phyloP scores from a whole-genome alignment of 2,888 invertebrate genomes.

The Euplagia quadripunctaria region DNA sequence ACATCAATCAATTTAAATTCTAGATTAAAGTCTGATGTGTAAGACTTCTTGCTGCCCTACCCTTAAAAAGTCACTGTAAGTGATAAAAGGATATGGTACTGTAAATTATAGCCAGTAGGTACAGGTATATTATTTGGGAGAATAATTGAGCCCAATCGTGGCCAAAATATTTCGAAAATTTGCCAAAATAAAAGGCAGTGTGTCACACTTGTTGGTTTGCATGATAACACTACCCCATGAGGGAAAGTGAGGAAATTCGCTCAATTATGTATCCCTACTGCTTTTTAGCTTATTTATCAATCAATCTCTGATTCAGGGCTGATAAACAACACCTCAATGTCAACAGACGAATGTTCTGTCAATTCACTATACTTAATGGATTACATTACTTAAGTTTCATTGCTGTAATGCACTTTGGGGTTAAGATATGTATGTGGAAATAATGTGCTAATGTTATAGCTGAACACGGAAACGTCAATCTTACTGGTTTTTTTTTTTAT shows the following conservation, averaged over 20 bases:
- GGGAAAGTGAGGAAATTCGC: constrained; percentile 80
- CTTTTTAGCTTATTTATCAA: constrained; percentile 85
- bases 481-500: neutral
- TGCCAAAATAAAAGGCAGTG: constrained; percentile 42
- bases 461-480: neutral
- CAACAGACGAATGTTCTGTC: constrained; percentile 61
- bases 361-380: constrained; percentile 72
- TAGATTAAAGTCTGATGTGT: too few species aligned
- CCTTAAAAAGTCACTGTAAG: too few species aligned
- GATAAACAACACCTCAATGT: constrained; percentile 76
- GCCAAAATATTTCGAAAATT: neutral
- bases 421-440: neutral
- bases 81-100: too few species aligned
- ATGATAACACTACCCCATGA: constrained; percentile 71
- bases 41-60: too few species aligned
- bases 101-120: too few species aligned
- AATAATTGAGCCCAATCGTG: too few species aligned
- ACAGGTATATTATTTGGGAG: too few species aligned
- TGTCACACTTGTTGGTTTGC: constrained; percentile 64
- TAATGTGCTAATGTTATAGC: neutral
- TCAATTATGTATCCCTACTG: constrained; percentile 82
- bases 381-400: constrained; percentile 47
- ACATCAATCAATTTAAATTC: too few species aligned
- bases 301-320: constrained; percentile 80
- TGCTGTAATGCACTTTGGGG: constrained; percentile 23